Evolutionary conservation across 2,888 invertebrate species (phyloP).

Genomic region (Cynaeus angustus): DNA sequence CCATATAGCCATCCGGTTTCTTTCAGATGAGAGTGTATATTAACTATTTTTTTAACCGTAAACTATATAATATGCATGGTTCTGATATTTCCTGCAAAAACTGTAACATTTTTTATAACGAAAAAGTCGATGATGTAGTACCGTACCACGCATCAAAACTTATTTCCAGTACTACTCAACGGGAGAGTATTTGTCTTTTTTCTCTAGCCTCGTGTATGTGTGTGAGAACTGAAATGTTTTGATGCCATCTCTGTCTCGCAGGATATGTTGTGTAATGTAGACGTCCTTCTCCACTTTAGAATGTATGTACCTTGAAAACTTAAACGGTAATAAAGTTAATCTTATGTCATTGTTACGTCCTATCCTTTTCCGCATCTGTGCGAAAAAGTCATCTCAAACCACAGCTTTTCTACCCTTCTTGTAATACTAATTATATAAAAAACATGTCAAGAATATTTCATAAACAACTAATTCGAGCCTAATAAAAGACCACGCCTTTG

Average conservation of each 20-base stretch:
- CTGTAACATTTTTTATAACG: too few species aligned
- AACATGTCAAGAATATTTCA: conserved; percentile 23
- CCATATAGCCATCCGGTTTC: not conserved
- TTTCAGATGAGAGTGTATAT: not conserved
- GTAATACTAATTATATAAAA: conserved; percentile 11
- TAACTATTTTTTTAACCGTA: too few species aligned
- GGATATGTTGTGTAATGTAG: conserved; percentile 1
- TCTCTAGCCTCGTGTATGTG: conserved; percentile 27
- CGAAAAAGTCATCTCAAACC: not conserved
- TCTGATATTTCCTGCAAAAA: too few species aligned
- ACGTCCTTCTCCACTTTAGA: conserved; percentile 38
- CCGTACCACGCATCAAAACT: conserved; percentile 27
- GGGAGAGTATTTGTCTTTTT: conserved; percentile 36
- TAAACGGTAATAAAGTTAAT: conserved; percentile 44
- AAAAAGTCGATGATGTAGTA: too few species aligned
- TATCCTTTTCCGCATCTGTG: conserved; percentile 15
- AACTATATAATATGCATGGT: too few species aligned
- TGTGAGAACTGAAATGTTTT: conserved; percentile 44
- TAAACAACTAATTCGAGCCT: conserved; percentile 33
- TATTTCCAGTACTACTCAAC: conserved; percentile 36
- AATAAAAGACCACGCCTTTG: conserved; percentile 31
- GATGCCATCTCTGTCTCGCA: conserved; percentile 30
- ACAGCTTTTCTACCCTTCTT: not conserved
- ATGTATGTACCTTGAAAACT: conserved; percentile 46
- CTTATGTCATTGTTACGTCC: conserved; percentile 46